Evolutionary conservation across 2,113 vertebrate species (phyloP).

Genomic region (Calcarius ornatus): DNA sequence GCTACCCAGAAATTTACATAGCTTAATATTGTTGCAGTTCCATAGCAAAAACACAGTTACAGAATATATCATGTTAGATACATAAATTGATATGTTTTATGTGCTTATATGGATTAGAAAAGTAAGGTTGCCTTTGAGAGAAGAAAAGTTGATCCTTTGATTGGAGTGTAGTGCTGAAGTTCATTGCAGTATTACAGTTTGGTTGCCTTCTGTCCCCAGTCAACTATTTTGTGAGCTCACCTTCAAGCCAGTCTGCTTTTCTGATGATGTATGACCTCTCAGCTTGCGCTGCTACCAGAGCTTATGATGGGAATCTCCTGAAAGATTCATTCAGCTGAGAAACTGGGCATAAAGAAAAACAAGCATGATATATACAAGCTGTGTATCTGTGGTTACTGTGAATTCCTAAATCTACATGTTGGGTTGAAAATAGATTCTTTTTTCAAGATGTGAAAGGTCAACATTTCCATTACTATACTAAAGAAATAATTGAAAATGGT

Average conservation of each 20-base stretch:
- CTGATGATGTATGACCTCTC: neutral
- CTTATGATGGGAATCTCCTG: neutral
- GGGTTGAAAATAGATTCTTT: neutral
- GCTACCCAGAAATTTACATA: neutral
- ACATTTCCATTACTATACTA: neutral
- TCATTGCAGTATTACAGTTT: neutral
- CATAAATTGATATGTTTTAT: neutral
- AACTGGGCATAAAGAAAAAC: neutral
- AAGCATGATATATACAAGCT: neutral
- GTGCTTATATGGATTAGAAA: neutral
- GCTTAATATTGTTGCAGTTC: neutral
- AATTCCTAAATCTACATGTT: neutral
- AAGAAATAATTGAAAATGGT: neutral
- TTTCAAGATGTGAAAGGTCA: neutral
- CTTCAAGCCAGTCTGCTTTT: neutral
- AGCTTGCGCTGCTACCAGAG: neutral
- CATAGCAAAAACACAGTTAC: neutral
- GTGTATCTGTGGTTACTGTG: neutral
- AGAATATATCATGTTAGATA: neutral
- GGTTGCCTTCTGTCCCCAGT: neutral
- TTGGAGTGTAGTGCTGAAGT: neutral
- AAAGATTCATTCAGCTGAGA: slow-evolving; percentile 4
- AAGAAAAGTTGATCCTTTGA: neutral
- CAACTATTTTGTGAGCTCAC: slow-evolving; percentile 2
- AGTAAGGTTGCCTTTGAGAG: neutral